Evolutionary conservation across 2,888 invertebrate species (phyloP).

Genomic region (Erebia aethiops): DNA sequence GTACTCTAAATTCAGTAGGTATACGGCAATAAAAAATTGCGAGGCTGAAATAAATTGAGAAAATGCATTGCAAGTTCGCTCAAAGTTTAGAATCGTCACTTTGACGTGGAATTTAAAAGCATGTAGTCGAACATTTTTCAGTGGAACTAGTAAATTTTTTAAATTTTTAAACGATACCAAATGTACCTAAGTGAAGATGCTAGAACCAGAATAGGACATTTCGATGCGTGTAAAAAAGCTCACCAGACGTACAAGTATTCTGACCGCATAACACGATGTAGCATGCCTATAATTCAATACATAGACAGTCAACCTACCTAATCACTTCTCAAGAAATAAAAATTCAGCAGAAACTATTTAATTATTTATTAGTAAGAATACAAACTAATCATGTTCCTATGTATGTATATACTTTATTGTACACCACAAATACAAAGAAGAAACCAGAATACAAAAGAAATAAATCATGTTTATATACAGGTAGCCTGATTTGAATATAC

Average conservation of each 20-base stretch:
- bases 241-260: conserved; percentile 9
- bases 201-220: conserved; percentile 4
- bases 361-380: conserved; percentile 18
- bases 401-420: too few relatives aligned
- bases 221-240: background rate
- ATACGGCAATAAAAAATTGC: background rate
- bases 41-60: too few relatives aligned
- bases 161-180: conserved; percentile 2
- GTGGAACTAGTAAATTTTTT: conserved; percentile 5
- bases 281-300: conserved; percentile 1
- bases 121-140: background rate
- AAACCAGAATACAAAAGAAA: too few relatives aligned
- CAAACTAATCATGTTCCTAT: background rate
- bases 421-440: too few relatives aligned
- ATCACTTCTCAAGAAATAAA: conserved; percentile 4
- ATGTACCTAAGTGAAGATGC: conserved; percentile 10
- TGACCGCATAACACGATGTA: conserved; percentile 18
- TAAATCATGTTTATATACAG: too few relatives aligned
- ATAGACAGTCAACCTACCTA: background rate
- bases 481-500: background rate
- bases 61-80: too few relatives aligned
- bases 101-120: too few relatives aligned
- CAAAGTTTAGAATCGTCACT: too few relatives aligned
- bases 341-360: conserved; percentile 7
- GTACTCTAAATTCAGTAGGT: background rate